Evolutionary conservation across 2,888 invertebrate genomes (phyloP).

Genomic region (Euclidia mi): DNA sequence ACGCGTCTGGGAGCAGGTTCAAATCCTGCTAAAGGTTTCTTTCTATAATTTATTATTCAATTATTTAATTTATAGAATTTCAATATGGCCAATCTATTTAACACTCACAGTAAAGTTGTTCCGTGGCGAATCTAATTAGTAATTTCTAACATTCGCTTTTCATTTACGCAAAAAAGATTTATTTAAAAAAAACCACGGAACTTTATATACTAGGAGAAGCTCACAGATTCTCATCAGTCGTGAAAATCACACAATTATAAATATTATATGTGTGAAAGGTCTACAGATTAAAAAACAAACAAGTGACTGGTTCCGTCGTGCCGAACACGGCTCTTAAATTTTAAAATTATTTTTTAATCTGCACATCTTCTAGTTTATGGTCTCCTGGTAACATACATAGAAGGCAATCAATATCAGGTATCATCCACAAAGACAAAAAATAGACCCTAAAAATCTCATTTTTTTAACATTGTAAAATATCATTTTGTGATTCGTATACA

Average conservation of each 20-base stretch:
- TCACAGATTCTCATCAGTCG: conserved; percentile 81
- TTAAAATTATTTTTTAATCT: conserved; percentile 50
- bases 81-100: conserved; percentile 25
- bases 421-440: conserved; percentile 79
- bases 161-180: conserved; percentile 43
- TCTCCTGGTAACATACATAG: conserved; percentile 81
- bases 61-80: not conserved
- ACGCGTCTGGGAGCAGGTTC: no score
- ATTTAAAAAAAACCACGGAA: conserved; percentile 58
- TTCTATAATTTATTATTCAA: no score
- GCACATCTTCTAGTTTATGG: conserved; percentile 71
- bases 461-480: conserved; percentile 89
- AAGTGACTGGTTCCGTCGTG: conserved; percentile 36
- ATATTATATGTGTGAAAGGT: conserved; percentile 68
- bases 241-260: conserved; percentile 73
- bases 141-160: conserved; percentile 36
- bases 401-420: conserved; percentile 85
- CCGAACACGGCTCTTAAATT: conserved; percentile 46
- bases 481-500: conserved; percentile 87
- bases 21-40: no score
- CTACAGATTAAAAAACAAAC: conserved; percentile 64
- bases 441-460: conserved; percentile 87
- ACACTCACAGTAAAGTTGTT: conserved; percentile 58
- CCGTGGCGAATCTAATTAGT: conserved; percentile 57
- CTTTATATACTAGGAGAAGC: conserved; percentile 72